These are phyloP conservation scores for Microcebus ravelobensis DNA, from an alignment of 2,113 vertebrate species.

Conservation along the genomic window DNA sequence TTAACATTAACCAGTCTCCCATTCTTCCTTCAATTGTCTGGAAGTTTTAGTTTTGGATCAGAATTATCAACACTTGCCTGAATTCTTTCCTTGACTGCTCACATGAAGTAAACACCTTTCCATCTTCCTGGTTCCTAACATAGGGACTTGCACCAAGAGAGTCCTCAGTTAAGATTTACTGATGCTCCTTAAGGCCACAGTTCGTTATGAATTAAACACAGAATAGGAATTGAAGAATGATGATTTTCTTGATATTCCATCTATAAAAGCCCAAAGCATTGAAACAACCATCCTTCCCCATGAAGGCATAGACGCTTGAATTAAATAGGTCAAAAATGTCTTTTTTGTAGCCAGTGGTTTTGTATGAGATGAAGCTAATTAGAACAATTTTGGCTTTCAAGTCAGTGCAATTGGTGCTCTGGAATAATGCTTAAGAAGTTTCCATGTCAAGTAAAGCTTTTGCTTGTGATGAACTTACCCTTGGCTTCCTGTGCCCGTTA, in stretches of 20 bases:
- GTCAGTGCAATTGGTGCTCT: slow-evolving; percentile 42
- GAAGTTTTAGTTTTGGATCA: slow-evolving; percentile 58
- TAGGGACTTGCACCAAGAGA: background rate
- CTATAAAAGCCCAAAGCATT: slow-evolving; percentile 8
- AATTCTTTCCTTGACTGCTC: slow-evolving; percentile 57
- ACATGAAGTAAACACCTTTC: slow-evolving; percentile 10
- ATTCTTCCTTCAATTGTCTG: slow-evolving; percentile 76
- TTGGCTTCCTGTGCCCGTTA: slow-evolving; percentile 52
- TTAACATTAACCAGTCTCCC: slow-evolving; percentile 42
- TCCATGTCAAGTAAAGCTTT: slow-evolving; percentile 62
- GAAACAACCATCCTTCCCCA: background rate
- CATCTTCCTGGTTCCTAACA: background rate
- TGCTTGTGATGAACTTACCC: slow-evolving; percentile 38
- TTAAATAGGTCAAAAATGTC: slow-evolving; percentile 41
- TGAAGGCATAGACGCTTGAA: slow-evolving; percentile 9
- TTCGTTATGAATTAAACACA: slow-evolving; percentile 16
- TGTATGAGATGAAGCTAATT: slow-evolving; percentile 62
- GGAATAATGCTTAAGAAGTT: slow-evolving; percentile 65
- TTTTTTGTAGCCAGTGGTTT: slow-evolving; percentile 45
- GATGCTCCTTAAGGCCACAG: background rate
- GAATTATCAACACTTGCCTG: slow-evolving; percentile 64
- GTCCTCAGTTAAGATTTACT: slow-evolving; percentile 8
- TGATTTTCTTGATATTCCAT: background rate
- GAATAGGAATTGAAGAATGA: background rate
- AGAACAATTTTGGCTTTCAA: slow-evolving; percentile 58